Conservation (phyloP, 2,797 vertebrate species). For the Myotis planiceps region DNA sequence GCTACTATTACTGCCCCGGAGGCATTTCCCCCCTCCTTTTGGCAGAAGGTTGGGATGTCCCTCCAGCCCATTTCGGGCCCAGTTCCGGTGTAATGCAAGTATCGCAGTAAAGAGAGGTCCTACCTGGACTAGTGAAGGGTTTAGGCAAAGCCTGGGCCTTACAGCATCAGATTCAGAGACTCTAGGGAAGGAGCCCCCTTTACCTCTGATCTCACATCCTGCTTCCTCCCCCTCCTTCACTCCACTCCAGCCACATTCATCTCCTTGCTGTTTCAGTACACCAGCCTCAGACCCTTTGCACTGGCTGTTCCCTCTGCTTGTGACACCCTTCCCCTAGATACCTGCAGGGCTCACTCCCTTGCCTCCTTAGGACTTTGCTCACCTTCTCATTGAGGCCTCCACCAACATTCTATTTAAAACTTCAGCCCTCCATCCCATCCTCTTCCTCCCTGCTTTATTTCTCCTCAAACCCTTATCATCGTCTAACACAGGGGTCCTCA, state of each 20-base stretch:
- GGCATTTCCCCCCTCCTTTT: rapidly evolving
- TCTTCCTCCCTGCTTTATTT: background rate
- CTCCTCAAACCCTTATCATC: background rate
- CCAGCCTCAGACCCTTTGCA: background rate
- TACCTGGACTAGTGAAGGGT: background rate
- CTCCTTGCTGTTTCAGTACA: background rate
- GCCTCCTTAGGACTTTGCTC: background rate
- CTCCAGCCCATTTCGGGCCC: background rate
- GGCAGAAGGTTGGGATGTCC: background rate
- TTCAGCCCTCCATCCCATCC: background rate
- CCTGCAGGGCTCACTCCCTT: background rate
- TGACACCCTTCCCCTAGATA: too few relatives aligned
- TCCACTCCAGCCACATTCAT: background rate
- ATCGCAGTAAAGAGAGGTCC: background rate
- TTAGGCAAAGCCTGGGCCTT: background rate
- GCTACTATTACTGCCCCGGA: background rate
- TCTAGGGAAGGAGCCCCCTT: background rate
- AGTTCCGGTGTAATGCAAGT: too few relatives aligned
- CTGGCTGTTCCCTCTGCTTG: too few relatives aligned
- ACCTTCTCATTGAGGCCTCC: background rate
- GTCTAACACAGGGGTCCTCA: too few relatives aligned
- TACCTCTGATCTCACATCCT: too few relatives aligned
- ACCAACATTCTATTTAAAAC: background rate
- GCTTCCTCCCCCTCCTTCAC: too few relatives aligned
- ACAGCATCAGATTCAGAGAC: background rate